Evolutionary conservation across 2,113 vertebrate species (phyloP).

Genomic region (Mirza zaza): DNA sequence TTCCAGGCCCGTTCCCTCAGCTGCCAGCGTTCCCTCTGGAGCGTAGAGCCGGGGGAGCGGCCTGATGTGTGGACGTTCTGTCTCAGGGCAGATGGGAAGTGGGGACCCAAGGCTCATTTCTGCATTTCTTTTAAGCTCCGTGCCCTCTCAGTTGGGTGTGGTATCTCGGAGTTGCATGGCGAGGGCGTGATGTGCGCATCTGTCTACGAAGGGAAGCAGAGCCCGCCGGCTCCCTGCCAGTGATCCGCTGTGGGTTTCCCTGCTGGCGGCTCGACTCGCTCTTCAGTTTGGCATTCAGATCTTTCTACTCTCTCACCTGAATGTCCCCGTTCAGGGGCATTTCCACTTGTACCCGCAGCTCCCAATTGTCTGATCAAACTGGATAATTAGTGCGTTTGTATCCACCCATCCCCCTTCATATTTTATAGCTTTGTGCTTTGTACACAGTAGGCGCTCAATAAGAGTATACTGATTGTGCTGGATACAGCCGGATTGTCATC

Average conservation of each 20-base stretch:
- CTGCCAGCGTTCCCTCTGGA: not conserved
- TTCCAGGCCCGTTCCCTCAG: not conserved
- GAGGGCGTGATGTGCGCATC: not conserved
- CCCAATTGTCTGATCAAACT: not conserved
- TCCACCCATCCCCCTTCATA: not conserved
- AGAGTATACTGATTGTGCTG: not conserved
- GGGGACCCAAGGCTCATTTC: too few relatives aligned
- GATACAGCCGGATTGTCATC: not conserved
- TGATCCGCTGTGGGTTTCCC: not conserved
- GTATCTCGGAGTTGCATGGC: not conserved
- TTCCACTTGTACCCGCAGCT: rapidly evolving
- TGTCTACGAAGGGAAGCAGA: not conserved
- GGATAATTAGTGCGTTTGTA: not conserved
- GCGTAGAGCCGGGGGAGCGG: not conserved
- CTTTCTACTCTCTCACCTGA: not conserved
- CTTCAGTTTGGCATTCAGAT: not conserved
- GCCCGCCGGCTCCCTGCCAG: not conserved
- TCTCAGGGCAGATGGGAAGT: not conserved
- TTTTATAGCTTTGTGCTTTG: not conserved
- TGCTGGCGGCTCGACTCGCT: too few relatives aligned
- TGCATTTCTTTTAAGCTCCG: not conserved
- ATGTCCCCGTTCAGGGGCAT: not conserved
- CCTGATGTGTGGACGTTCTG: not conserved
- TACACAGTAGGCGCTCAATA: rapidly evolving
- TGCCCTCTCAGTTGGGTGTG: not conserved